phyloP scores from a whole-genome alignment of 1,140 invertebrate species.

The Rhagoletis pomonella region DNA sequence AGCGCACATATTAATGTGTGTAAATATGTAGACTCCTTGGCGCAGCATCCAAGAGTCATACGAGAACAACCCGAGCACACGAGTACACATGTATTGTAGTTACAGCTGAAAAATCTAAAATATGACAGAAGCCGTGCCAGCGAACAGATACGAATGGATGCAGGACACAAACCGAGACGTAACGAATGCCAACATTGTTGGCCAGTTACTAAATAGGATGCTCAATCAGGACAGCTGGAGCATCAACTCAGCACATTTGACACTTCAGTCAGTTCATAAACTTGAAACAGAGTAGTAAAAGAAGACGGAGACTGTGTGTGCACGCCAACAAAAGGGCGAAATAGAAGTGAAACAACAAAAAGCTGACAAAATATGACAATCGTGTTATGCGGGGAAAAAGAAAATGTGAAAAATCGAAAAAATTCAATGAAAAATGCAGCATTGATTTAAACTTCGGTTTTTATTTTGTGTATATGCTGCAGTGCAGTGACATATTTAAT shows the following conservation, averaged over 20 bases:
- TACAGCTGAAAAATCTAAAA: conserved; percentile 7
- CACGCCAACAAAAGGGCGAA: background rate
- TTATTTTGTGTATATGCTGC: background rate
- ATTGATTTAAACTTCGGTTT: background rate
- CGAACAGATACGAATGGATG: background rate
- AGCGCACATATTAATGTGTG: background rate
- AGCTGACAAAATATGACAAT: background rate
- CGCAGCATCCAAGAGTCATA: background rate
- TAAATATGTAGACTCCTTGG: background rate
- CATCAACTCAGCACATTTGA: conserved; percentile 53
- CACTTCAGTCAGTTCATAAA: conserved; percentile 55
- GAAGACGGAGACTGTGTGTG: conserved; percentile 40
- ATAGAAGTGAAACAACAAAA: conserved; percentile 16
- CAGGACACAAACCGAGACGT: background rate
- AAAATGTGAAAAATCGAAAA: conserved; percentile 21
- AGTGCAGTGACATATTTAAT: background rate
- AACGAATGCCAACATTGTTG: conserved; percentile 25
- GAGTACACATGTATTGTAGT: background rate
- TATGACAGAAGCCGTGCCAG: background rate
- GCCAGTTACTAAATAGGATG: conserved; percentile 26
- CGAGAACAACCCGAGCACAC: conserved; percentile 5
- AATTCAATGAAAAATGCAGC: background rate
- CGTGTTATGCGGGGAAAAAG: background rate
- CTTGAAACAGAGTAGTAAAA: conserved; percentile 51
- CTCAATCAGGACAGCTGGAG: conserved; percentile 53